phyloP scores from a whole-genome alignment of 2,113 vertebrate species.

The Alligator sinensis region DNA sequence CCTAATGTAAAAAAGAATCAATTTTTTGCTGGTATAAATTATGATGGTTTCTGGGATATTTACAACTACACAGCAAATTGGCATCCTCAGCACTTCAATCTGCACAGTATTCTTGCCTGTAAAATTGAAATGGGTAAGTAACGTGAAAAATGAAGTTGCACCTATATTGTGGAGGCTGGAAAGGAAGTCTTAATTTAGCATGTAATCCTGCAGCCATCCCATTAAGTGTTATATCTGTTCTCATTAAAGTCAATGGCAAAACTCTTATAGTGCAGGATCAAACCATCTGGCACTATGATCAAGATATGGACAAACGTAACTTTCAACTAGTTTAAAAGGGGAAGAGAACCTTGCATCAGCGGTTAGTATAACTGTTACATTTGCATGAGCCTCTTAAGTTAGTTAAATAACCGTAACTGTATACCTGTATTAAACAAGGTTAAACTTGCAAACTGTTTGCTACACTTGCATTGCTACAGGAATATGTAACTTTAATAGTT shows the following conservation, averaged over 20 bases:
- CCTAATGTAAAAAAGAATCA: conserved; percentile 72
- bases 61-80: conserved; percentile 51
- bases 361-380: too few species aligned
- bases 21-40: conserved; percentile 87
- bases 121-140: conserved; percentile 92
- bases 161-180: not conserved
- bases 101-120: conserved; percentile 88
- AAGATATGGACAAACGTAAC: too few species aligned
- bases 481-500: too few species aligned
- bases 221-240: not conserved
- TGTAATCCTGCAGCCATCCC: not conserved
- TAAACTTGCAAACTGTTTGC: too few species aligned
- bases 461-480: too few species aligned
- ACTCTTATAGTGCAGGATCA: not conserved
- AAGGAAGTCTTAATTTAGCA: not conserved
- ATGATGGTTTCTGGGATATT: conserved; percentile 87
- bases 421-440: too few species aligned
- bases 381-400: too few species aligned
- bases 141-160: not conserved
- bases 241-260: not conserved
- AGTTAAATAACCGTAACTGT: too few species aligned
- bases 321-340: too few species aligned
- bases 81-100: conserved; percentile 77
- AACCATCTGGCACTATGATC: not conserved
- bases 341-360: too few species aligned